Base-by-base conservation (phyloP, 2,888 invertebrate genomes). In the Phengaris arion region DNA sequence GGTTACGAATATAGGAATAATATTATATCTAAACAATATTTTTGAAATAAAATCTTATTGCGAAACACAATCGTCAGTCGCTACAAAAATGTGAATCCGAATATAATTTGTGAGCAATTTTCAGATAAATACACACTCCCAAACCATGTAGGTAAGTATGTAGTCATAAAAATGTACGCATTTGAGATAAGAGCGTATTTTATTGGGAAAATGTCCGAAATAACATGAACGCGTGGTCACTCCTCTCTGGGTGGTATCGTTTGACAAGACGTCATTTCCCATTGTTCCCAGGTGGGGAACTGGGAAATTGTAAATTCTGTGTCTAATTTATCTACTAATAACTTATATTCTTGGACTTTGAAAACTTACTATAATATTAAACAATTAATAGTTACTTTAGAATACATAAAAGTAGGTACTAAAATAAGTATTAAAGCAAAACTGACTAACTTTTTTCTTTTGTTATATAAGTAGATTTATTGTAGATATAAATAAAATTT, bases 101-200 rank as follows among this genome's bases (percentile, higher is more conserved):
- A 54, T 51, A 51, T 51, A 51, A 51, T 10, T 51, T 51, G 57
- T 57, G 4, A 35, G 7, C 48, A 3, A 48, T 48, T 48, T 48
- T 6, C 48, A 48, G 6, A 48, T 48, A 48, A 48, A 48, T 6
- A 48, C 6, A 48, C 8, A 48, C 3, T 7, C 48, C 59, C 22
- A 35, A 70, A 22, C n/a, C n/a, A n/a, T n/a, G n/a, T 48, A n/a
- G n/a, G 48, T 48, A n/a, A 9, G 48, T 48, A n/a, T 46, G 15
- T n/a, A 35, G 69, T 6, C 70, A 70, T 70, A 70, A 70, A 70
- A 70, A 70, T 22, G 22, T 52, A 70, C 69, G 69, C 48, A 48
- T 70, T 52, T 6, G 22, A 70, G 70, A 70, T 70, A 70, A 70
- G 70, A 15, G 35, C 64, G 2, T 64, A 64, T 10, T 70, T n/a